Conservation (phyloP, 2,797 vertebrate species). For the Apogon hyalosoma region DNA sequence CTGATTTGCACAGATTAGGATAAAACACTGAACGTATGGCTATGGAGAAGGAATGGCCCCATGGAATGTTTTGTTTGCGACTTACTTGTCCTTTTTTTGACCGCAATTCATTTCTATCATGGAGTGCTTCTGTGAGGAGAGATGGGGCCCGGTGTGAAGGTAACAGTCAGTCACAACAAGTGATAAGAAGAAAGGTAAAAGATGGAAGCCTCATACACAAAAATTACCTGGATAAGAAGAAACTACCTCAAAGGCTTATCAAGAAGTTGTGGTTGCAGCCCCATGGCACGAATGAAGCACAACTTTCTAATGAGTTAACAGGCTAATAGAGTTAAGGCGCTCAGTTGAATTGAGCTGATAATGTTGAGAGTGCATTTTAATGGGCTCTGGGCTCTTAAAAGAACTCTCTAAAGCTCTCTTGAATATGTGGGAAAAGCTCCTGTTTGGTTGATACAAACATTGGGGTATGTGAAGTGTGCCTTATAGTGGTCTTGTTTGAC, state of each 20-base stretch:
- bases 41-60: slow-evolving; percentile 52
- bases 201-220: background rate
- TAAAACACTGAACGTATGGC: slow-evolving; percentile 48
- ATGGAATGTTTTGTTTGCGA: slow-evolving; percentile 69
- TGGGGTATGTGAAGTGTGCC: slow-evolving; percentile 15
- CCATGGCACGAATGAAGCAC: slow-evolving; percentile 19
- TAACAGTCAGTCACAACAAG: slow-evolving; percentile 2
- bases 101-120: slow-evolving; percentile 62
- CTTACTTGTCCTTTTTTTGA: slow-evolving; percentile 25
- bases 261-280: slow-evolving; percentile 8
- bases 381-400: slow-evolving; percentile 56
- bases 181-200: slow-evolving; percentile 2
- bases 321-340: slow-evolving; percentile 76
- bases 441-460: slow-evolving; percentile 14
- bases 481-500: background rate
- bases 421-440: slow-evolving; percentile 24
- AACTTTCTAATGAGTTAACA: slow-evolving; percentile 72
- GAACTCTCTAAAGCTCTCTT: slow-evolving; percentile 43
- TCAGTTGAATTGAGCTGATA: slow-evolving; percentile 72
- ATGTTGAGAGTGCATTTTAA: slow-evolving; percentile 76
- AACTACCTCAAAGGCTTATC: slow-evolving; percentile 6
- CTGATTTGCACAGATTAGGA: slow-evolving; percentile 73
- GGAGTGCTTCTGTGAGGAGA: slow-evolving; percentile 4
- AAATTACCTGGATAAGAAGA: background rate
- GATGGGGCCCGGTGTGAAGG: background rate